These are phyloP conservation scores for Boloria euphrosyne DNA, from an alignment of 2,888 invertebrate genomes.

Conservation along the genomic window DNA sequence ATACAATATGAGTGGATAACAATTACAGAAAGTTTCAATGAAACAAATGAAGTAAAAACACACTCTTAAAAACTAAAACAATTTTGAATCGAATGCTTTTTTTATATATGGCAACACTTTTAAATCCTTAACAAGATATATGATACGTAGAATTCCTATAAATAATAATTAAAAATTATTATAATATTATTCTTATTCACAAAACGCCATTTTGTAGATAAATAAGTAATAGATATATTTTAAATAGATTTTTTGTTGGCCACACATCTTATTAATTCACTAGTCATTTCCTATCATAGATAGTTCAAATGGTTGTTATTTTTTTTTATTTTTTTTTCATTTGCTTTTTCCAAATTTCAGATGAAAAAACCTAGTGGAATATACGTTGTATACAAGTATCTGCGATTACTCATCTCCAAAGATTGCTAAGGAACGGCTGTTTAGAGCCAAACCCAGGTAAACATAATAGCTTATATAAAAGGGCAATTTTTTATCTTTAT, in stretches of 20 bases:
- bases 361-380: constrained; percentile 53
- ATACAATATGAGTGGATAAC: too few relatives aligned
- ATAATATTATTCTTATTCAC: neutral
- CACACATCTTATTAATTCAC: constrained; percentile 11
- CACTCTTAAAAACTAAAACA: too few relatives aligned
- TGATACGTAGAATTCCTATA: constrained; percentile 11
- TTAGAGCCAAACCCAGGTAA: constrained; percentile 33
- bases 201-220: neutral
- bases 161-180: constrained; percentile 16
- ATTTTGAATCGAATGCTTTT: too few relatives aligned
- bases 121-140: constrained; percentile 13
- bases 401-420: constrained; percentile 50
- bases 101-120: neutral
- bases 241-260: neutral
- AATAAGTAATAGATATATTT: constrained; percentile 2
- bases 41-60: too few relatives aligned
- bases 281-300: constrained; percentile 7
- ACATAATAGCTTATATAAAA: neutral
- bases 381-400: constrained; percentile 54
- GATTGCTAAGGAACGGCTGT: constrained; percentile 44
- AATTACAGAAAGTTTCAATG: too few relatives aligned
- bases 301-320: neutral
- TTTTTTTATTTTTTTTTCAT: constrained; percentile 14
- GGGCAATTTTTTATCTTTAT: neutral
- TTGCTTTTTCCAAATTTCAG: constrained; percentile 59